phyloP scores from a whole-genome alignment of 2,888 invertebrate genomes.

The Meta bourneti region DNA sequence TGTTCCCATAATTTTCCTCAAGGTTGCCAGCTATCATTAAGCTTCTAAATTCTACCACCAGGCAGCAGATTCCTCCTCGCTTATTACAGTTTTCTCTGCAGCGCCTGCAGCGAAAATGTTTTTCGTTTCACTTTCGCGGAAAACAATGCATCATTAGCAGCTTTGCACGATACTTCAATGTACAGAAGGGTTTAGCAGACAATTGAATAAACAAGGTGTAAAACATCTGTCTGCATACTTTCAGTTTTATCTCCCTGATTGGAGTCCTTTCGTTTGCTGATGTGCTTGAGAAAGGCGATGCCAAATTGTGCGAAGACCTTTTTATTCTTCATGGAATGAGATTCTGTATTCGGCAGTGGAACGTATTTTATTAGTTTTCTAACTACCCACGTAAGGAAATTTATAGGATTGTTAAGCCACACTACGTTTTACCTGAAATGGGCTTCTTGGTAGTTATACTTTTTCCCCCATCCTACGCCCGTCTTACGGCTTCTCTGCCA shows the following conservation, averaged over 20 bases:
- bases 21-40: slow-evolving; percentile 24
- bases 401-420: too few relatives aligned
- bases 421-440: too few relatives aligned
- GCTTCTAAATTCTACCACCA: slow-evolving; percentile 36
- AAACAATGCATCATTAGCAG: slow-evolving; percentile 60
- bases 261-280: slow-evolving; percentile 26
- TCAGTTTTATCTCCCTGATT: slow-evolving; percentile 20
- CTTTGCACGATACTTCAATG: background rate
- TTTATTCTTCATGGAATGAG: background rate
- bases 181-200: background rate
- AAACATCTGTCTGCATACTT: slow-evolving; percentile 48
- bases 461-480: too few relatives aligned
- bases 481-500: too few relatives aligned
- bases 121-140: slow-evolving; percentile 8
- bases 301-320: slow-evolving; percentile 7
- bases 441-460: too few relatives aligned
- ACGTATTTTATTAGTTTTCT: too few relatives aligned
- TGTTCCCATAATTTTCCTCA: slow-evolving; percentile 16
- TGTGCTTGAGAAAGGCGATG: background rate
- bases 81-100: slow-evolving; percentile 38
- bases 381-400: too few relatives aligned
- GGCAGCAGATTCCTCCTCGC: slow-evolving; percentile 27
- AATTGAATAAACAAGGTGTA: slow-evolving; percentile 56
- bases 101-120: background rate
- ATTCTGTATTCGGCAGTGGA: too few relatives aligned